Percentiles rank a stretch among this genome's conserved stretches.
Evolutionary conservation across 2,888 invertebrate genomes (phyloP).

Genomic region (Exephanes ischioxanthus): DNA sequence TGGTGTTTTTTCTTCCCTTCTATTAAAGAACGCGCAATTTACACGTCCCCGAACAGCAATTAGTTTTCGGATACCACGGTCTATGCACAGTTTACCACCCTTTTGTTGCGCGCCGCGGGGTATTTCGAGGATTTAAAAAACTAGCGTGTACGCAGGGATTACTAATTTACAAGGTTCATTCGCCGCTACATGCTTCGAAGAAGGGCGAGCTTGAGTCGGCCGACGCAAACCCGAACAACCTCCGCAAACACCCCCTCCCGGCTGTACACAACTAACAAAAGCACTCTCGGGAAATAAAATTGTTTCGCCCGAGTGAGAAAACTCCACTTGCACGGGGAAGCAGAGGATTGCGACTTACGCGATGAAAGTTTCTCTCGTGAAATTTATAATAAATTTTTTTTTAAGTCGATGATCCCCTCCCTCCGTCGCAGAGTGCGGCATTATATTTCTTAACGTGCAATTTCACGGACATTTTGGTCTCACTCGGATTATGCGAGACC

Average conservation of each 20-base stretch:
- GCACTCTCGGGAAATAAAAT: slow-evolving; percentile 59
- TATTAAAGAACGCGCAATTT: slow-evolving; percentile 47
- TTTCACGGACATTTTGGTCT: slow-evolving; percentile 39
- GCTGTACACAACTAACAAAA: slow-evolving; percentile 50
- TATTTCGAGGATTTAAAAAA: slow-evolving; percentile 62
- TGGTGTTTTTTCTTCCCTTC: not conserved
- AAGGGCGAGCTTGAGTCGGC: slow-evolving; percentile 45
- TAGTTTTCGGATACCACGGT: slow-evolving; percentile 31
- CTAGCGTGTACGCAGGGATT: slow-evolving; percentile 12
- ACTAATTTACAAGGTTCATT: slow-evolving; percentile 41
- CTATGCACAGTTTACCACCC: slow-evolving; percentile 39
- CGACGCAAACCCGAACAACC: slow-evolving; percentile 41
- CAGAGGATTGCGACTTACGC: slow-evolving; percentile 27
- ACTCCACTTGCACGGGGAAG: slow-evolving; percentile 45
- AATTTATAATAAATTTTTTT: not conserved
- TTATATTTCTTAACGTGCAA: slow-evolving; percentile 19
- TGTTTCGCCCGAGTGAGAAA: slow-evolving; percentile 38
- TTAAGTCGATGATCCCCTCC: not conserved
- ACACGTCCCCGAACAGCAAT: slow-evolving; percentile 57
- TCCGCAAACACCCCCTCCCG: not conserved
- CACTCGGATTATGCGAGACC: slow-evolving; percentile 2
- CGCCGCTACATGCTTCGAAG: slow-evolving; percentile 52
- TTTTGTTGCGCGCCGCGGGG: slow-evolving; percentile 2
- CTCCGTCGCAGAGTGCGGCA: not conserved
- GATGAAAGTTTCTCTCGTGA: slow-evolving; percentile 38